Base-by-base conservation (phyloP, 2,797 vertebrate species). In the Siniperca obscura region DNA sequence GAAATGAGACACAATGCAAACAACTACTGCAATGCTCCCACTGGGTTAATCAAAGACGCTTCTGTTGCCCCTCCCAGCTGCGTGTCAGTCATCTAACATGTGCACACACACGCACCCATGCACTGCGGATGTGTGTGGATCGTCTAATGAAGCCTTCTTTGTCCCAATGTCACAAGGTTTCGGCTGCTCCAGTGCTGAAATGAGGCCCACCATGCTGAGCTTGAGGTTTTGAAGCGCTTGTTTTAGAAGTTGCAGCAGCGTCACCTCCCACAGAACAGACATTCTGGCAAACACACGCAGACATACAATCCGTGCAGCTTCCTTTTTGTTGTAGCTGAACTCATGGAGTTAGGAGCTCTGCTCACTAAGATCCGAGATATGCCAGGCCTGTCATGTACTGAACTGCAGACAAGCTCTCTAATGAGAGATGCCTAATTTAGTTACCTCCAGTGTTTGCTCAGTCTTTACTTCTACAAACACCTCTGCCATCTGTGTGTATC, bases 381-480 rank as follows among this genome's bases (percentile, higher is more conserved):
- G 67, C 69, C 73, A 16, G 46, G 38, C 48, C 76, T 88, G 84
- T 84, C 87, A 70, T 84, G 85, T 83, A 57, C 74, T 50, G 83
- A 91, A 83, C 86, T 52, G 81, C 76, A 87, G 80, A 84, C 82
- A 11, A 53, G 76, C 67, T 64, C 83, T 89, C 90, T 94, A 93
- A 93, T 91, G 90, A 92, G 92, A 84, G 79, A 82, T 79, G 76
- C 91, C 84, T 81, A 81, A 90, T 92, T 88, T 89, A 90, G 91
- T 90, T 78, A 90, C 90, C 84, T 90, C 84, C 61, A 66, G 84
- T 81, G 81, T 90, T 87, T 84, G 78, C 84, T 85, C 76, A 10
- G 74, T 73, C 87, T 91, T 87, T 78, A 83, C 62, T 81, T 87
- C 74, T 81, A 42, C 85, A 90, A 85, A 92, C 84, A 83, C 79